Base-by-base conservation (phyloP, 1,140 invertebrate species). In the Nasonia longicornis region DNA sequence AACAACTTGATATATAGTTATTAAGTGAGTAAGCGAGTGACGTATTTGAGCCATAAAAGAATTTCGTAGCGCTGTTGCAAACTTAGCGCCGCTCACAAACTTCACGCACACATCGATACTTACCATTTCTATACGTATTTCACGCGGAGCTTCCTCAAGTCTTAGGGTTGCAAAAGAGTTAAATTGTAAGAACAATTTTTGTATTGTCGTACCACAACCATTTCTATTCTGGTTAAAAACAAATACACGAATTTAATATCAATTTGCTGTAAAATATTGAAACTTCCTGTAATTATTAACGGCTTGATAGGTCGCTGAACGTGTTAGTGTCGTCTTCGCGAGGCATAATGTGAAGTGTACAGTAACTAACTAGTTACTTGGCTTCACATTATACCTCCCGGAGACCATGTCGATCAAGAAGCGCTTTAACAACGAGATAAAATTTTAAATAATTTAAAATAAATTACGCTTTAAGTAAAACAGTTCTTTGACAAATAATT, bases 261-360 rank as follows among this genome's bases (percentile, higher is more conserved):
- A 58, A n/a, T 58, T 58, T 58, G 16, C 16, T n/a, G 16, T 58
- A 58, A 20, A n/a, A n/a, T 58, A 58, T 58, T 58, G 16, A 58
- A 58, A 58, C 16, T 20, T 8, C 7, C 20, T n/a, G 16, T 58
- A 58, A 58, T 58, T 72, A 72, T 72, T 71, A 72, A 72, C 11
- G 20, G 26, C 66, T 69, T 69, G 58, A 80, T 69, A 75, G 72
- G 10, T 58, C 38, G 26, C 26, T 70, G 71, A 76, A 38, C 69
- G 26, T 10, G n/a, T 64, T 42, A 10, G 10, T 0, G 11, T 26
- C 26, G 45, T 77, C 80, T 77, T 67, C 69, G 69, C 35, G 29
- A 64, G 69, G 48, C 35, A 73, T 77, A 81, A 81, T 3, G 14
- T 42, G 4, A 74, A 73, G 72, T 69, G 4, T 48, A 58, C 52